A percentile compares a stretch with the other conserved stretches of the same genome.
These are phyloP conservation scores for Anaspis maculata DNA, from an alignment of 2,888 invertebrate species.

Conservation along the genomic window DNA sequence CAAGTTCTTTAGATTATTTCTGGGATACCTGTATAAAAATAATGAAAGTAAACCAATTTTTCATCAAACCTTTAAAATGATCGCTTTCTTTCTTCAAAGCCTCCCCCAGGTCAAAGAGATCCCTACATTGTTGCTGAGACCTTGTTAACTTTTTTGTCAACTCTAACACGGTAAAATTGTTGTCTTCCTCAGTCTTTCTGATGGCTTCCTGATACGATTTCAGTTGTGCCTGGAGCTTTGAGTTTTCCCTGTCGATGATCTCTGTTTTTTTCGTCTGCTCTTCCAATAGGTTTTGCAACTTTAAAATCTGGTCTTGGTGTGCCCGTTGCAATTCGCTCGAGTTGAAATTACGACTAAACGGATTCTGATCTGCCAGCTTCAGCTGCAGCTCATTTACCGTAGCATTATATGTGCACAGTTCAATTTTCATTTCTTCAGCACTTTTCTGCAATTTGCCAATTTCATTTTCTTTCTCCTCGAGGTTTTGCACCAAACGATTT, in stretches of 20 bases:
- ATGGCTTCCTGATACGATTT: constrained; percentile 19
- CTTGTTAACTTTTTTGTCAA: constrained; percentile 25
- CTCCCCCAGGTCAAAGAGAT: constrained; percentile 27
- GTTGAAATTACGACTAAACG: constrained; percentile 26
- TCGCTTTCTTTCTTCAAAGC: constrained; percentile 27
- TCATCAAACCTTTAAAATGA: constrained; percentile 31
- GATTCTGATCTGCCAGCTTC: constrained; percentile 25
- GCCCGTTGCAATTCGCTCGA: constrained; percentile 27
- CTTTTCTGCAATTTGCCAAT: constrained; percentile 19
- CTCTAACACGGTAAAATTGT: constrained; percentile 18
- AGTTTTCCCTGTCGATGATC: constrained; percentile 24
- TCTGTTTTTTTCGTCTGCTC: constrained; percentile 22
- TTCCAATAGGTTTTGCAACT: constrained; percentile 24
- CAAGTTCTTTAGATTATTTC: too few relatives aligned
- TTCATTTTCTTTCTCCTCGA: constrained; percentile 18
- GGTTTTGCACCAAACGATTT: constrained; percentile 16
- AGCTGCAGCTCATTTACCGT: constrained; percentile 27
- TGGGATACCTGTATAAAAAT: too few relatives aligned
- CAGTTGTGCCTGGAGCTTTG: constrained; percentile 22
- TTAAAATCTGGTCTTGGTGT: constrained; percentile 24
- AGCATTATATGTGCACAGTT: constrained; percentile 25
- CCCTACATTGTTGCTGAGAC: constrained; percentile 29
- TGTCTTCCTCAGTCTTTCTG: constrained; percentile 20
- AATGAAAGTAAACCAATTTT: too few relatives aligned
- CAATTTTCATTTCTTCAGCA: constrained; percentile 22